Percentiles rank a stretch among this genome's conserved stretches.
Conservation (phyloP, 1,140 invertebrate species). For the Drosophila neocordata region DNA sequence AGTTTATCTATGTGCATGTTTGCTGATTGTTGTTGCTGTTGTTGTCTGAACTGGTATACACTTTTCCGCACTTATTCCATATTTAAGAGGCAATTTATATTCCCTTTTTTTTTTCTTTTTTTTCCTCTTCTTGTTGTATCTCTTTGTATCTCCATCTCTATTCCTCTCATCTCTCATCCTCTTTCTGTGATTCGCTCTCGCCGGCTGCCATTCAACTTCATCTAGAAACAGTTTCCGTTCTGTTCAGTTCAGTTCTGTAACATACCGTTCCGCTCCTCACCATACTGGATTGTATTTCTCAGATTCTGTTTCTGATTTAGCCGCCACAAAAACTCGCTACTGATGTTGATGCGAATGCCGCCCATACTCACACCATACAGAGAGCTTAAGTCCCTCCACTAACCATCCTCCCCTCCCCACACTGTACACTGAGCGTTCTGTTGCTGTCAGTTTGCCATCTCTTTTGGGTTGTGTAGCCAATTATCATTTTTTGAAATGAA, state of each 20-base stretch:
- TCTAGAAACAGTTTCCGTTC: slow-evolving; percentile 47
- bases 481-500: slow-evolving; percentile 77
- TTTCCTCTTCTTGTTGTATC: slow-evolving; percentile 16
- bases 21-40: slow-evolving; percentile 47
- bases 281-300: slow-evolving; percentile 31
- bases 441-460: slow-evolving; percentile 48
- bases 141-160: slow-evolving; percentile 17
- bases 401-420: not conserved
- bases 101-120: slow-evolving; percentile 69
- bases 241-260: not conserved
- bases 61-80: slow-evolving; percentile 81
- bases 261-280: slow-evolving; percentile 12
- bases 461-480: slow-evolving; percentile 56
- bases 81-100: slow-evolving; percentile 83
- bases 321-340: slow-evolving; percentile 24
- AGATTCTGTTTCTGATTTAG: slow-evolving; percentile 45
- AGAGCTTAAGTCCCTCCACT: not conserved
- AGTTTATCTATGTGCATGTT: slow-evolving; percentile 80
- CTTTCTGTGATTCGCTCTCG: slow-evolving; percentile 11
- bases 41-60: slow-evolving; percentile 45
- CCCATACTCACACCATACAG: slow-evolving; percentile 14
- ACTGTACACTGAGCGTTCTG: slow-evolving; percentile 6
- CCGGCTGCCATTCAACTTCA: slow-evolving; percentile 58
- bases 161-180: slow-evolving; percentile 8
- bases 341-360: slow-evolving; percentile 18